Evolutionary conservation across 2,113 vertebrate genomes (phyloP).

Genomic region (Gopherus flavomarginatus): DNA sequence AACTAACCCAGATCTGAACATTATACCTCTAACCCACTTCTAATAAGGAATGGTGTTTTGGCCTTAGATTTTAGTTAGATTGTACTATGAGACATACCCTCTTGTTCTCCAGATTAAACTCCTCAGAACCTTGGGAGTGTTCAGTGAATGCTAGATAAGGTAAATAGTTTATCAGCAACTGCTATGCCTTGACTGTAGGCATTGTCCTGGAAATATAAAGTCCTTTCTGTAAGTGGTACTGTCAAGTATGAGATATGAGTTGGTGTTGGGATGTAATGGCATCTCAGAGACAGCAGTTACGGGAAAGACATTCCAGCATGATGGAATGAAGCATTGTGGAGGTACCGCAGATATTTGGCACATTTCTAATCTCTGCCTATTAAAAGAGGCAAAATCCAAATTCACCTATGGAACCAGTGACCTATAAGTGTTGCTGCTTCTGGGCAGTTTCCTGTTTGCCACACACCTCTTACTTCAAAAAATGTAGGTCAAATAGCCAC

Average conservation of each 20-base stretch:
- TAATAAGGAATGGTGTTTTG: not conserved
- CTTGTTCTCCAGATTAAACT: not conserved
- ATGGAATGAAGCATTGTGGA: slow-evolving; percentile 47
- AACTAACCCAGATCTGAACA: slow-evolving; percentile 7
- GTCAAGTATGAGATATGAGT: not conserved
- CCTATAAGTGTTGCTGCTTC: slow-evolving; percentile 26
- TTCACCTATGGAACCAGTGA: slow-evolving; percentile 26
- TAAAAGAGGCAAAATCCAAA: slow-evolving; percentile 48
- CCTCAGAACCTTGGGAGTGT: not conserved
- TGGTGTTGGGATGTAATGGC: not conserved
- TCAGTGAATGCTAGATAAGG: not conserved
- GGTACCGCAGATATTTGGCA: slow-evolving; percentile 14
- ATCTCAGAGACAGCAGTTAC: not conserved
- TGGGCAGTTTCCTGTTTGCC: slow-evolving; percentile 25
- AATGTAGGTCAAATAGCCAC: slow-evolving; percentile 57
- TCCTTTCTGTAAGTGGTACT: not conserved
- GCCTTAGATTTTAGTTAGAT: not conserved
- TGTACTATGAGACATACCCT: not conserved
- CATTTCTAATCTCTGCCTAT: slow-evolving; percentile 43
- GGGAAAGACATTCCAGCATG: fast-evolving
- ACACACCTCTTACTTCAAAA: slow-evolving; percentile 63
- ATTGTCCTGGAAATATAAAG: not conserved
- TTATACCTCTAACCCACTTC: not conserved
- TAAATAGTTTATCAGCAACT: slow-evolving; percentile 5
- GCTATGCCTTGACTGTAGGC: not conserved